Base-by-base conservation (phyloP, 2,797 vertebrate species). In the Cyprinella venusta region DNA sequence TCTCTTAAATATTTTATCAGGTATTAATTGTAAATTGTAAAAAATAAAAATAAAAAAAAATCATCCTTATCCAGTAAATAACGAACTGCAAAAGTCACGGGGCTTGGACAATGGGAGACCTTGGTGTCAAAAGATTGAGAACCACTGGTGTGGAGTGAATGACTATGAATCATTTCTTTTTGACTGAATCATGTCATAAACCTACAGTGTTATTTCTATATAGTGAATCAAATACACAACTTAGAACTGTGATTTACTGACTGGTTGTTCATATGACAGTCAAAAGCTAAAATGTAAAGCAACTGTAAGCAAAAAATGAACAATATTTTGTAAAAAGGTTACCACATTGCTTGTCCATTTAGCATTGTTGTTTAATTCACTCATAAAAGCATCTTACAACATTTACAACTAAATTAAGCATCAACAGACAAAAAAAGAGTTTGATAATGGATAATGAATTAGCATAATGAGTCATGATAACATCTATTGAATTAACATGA, bases 381-480 rank as follows among this genome's bases (percentile, higher is more conserved):
- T 48, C 10, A 45, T 48, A 10, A 79, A 69, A 56, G 15, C 68
- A 33, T 30, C 50, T 70, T 61, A 8, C 79, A n/a, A 63, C 40
- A 71, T 80, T 61, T 63, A 61, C 24, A 59, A 21, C 18, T 45
- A 80, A 71, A n/a, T 71, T 40, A 71, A 45, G 16, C 68, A 40
- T 63, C 36, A 69, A 40, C 65, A 68, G 61, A 24, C 16, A 33
- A 42, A 63, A 33, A 63, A 9, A 48, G 16, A 12, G 54, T 86
- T 80, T 65, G 52, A 21, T 71, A 70, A 72, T 68, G 83, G 82
- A 81, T 79, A 86, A 84, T 86, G 78, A 82, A 76, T 72, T 67
- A 74, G 67, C 87, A 74, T 80, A 71, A 84, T n/a, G 81, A 72
- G 89, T 83, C 81, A 81, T 36, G 30, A 79, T 84, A 64, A 78